Evolutionary conservation across 2,888 invertebrate genomes (phyloP), one percentile per base, ranked within the genome.

Genomic region (Agrotis clavis): DNA sequence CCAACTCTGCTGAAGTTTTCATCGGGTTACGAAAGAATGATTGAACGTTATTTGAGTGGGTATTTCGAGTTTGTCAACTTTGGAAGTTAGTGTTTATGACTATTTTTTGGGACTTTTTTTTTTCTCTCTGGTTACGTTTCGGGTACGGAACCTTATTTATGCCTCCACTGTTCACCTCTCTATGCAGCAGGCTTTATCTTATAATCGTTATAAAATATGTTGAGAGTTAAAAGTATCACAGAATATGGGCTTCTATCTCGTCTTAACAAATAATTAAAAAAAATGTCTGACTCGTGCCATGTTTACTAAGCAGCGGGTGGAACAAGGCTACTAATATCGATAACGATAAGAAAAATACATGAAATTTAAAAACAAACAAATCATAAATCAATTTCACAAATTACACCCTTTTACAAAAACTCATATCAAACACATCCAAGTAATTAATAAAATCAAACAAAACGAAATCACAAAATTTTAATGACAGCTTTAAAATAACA

Each of bases 401-500:
- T 41, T 19, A 30, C 9, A 18, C 21, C 13, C 6, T 4, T 25
- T 11, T n/a, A 18, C n/a, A 35, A 56, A 51, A 75, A 48, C 6
- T 53, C 0, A 11, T 14, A 62, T 16, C 21, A 64, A 72, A 67
- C 45, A 54, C 45, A 41, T 41, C 11, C 21, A 67, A 70, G 13
- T 66, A 60, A 65, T 65, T 63, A 71, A 68, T 59, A 57, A 30
- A 65, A 67, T 56, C 50, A 73, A 64, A 73, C 47, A 74, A 69
- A 69, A 48, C 2, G 35, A 67, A 72, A 67, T 72, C 56, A 82
- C 57, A 73, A 66, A 21, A 50, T 64, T 50, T 80, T 78, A 78
- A 67, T 74, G 65, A 66, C 56, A 48, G 54, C 56, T 25, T 70
- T 81, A 77, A 81, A 76, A 76, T 76, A 66, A 66, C 67, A 67